A percentile compares a stretch with the other conserved stretches of the same genome.
These are phyloP conservation scores for Aotus griseimembra DNA, from an alignment of 2,797 vertebrate species.

Conservation along the genomic window DNA sequence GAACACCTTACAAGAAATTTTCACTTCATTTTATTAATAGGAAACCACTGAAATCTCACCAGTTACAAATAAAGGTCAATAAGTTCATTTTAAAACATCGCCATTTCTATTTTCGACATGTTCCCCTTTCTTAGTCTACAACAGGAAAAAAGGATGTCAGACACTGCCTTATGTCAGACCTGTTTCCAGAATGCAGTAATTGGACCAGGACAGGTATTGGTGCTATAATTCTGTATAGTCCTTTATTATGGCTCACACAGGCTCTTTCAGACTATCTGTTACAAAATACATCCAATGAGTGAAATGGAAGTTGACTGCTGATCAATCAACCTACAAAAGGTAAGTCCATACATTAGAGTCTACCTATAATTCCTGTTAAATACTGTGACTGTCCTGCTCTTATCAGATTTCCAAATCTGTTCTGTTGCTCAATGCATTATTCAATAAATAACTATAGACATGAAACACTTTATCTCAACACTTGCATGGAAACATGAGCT, in stretches of 20 bases:
- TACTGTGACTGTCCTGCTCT: neutral
- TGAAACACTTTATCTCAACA: neutral
- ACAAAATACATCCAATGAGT: neutral
- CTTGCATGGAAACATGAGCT: neutral
- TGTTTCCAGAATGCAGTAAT: neutral
- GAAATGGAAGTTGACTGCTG: neutral
- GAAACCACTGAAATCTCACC: neutral
- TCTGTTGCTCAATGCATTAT: neutral
- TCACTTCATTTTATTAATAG: neutral
- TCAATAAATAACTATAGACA: neutral
- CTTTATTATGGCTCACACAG: too few species aligned
- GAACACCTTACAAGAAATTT: neutral
- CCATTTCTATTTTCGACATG: neutral
- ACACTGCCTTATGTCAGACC: neutral
- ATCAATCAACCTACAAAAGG: neutral
- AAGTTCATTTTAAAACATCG: neutral
- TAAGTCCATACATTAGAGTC: neutral
- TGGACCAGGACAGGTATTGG: too few species aligned
- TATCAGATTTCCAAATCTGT: neutral
- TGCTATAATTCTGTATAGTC: neutral
- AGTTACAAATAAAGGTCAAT: neutral
- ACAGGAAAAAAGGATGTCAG: neutral
- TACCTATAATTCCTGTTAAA: neutral
- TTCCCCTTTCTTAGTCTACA: neutral
- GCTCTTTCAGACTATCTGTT: neutral